Evolutionary conservation across 1,140 invertebrate genomes (phyloP), one percentile per base, ranked within the genome.

Genomic region (Cardiocondyla obscurior): DNA sequence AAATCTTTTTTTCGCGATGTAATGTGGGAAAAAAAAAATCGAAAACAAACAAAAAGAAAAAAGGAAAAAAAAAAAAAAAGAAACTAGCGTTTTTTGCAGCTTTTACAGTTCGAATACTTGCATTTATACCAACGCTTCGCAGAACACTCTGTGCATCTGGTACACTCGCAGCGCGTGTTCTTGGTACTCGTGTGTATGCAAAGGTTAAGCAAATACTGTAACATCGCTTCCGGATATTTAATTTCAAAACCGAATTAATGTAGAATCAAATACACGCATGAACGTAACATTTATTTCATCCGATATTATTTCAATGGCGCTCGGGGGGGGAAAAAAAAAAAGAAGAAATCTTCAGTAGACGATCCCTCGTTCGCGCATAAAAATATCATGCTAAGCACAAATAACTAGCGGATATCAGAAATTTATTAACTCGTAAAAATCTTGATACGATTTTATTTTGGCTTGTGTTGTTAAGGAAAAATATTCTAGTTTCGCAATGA

Each of bases 11-110:
- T 42, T 25, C 33, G 0, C 39, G 81, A 83, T 65, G 73, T 62
- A 49, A 30, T 77, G 36, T 49, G 62, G 81, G 60, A 83, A 69
- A 83, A n/a, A n/a, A n/a, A n/a, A n/a, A n/a, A n/a, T n/a, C n/a
- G n/a, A n/a, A n/a, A n/a, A n/a, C n/a, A n/a, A n/a, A n/a, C n/a
- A n/a, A n/a, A n/a, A n/a, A n/a, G n/a, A n/a, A n/a, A n/a, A n/a
- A n/a, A n/a, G n/a, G n/a, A n/a, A n/a, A n/a, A n/a, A n/a, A n/a
- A n/a, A n/a, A n/a, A n/a, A n/a, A n/a, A n/a, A n/a, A n/a, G n/a
- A n/a, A n/a, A n/a, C n/a, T 81, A 46, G 25, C 42, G 16, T 33
- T 83, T 79, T n/a, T 49, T 30, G 77, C 14, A 22, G 73, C 51
- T 79, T 22, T 76, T 65, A 46, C 8, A 76, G 51, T 28, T 12